Evolutionary conservation across 2,797 vertebrate genomes (phyloP), one percentile per base, ranked within the genome.

Genomic region (Chrosomus eos): DNA sequence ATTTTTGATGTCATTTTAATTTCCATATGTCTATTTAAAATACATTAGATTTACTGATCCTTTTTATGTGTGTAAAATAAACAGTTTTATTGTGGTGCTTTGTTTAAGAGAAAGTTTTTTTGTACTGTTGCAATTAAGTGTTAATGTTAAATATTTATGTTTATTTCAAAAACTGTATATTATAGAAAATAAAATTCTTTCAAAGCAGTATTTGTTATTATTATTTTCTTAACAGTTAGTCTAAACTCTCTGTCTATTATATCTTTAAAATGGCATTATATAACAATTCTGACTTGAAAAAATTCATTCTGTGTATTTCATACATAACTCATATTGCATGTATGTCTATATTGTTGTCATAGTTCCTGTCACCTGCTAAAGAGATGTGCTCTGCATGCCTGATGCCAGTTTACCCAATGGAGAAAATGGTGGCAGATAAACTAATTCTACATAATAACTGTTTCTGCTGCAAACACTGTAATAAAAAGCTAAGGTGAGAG

Each of bases 401-500:
- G 90, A 94, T 92, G 74, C 94, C 96, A 11, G 94, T 95, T 81
- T 96, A 96, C 89, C 87, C 94, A 26, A 88, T 94, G 95, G 96
- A 97, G 91, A 85, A 91, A 90, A 93, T 96, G 89, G 90, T 93
- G 90, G 90, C 93, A 77, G 94, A 95, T 90, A 94, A 94, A 79
- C 88, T 92, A 60, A 91, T 93, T 75, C 91, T 97, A 83, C 96
- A 97, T 90, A 90, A 0, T 84, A 94, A 92, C 0, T 97, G 97
- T 90, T 97, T 97, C 94, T 95, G 95, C 93, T 97, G 97, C 86
- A 96, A 92, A 90, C 79, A 94, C 90, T 97, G 97, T 1, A 43
- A 93, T 82, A 96, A 92, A 92, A 96, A 95, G 89, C 94, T 97
- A 81, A 97, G 97, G 97, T 97, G 91, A 97, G 96, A 90, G 72